Evolutionary conservation across 1,140 invertebrate species (phyloP), one percentile per base, ranked within the genome.

Genomic region (Meloidogyne hapla): DNA sequence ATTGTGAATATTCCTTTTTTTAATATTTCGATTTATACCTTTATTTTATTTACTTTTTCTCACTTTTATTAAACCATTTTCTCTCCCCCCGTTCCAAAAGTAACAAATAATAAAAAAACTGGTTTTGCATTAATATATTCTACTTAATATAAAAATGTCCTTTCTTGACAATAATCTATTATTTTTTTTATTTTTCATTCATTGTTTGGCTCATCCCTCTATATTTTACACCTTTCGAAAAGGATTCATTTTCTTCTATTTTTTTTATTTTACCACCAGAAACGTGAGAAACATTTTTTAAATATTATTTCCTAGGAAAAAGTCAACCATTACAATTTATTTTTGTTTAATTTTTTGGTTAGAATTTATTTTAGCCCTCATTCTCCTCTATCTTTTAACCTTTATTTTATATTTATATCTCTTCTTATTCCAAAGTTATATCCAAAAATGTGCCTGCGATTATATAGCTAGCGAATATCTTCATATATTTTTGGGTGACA

Each of bases 161-260:
- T 56, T 45, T 56, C 48, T 56, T 56, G 48, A 56, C 48, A 56
- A 56, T 56, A 56, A 56, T n/a, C 48, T 56, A 56, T 56, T 56
- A 18, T 48, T 5, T 56, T 56, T 56, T 56, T n/a, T n/a, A n/a
- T 56, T 56, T 56, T n/a, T n/a, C 48, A 56, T 56, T 56, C 48
- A 15, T 56, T 56, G 48, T 56, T 56, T n/a, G 48, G 18, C 18
- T 56, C 48, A 56, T 56, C 48, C 48, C 48, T 18, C 42, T 48
- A 0, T 56, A 2, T n/a, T 56, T n/a, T n/a, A 56, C 48, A 56
- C 48, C 48, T 56, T 56, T 56, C 18, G 0, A 18, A n/a, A 56
- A n/a, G 48, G 3, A 33, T 33, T 33, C 33, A 33, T 33, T 33
- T 33, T 33, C 8, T 33, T 33, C 33, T 33, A 1, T 15, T n/a